Evolutionary conservation across 1,140 invertebrate genomes (phyloP).

Genomic region (Drosophila mauritiana): DNA sequence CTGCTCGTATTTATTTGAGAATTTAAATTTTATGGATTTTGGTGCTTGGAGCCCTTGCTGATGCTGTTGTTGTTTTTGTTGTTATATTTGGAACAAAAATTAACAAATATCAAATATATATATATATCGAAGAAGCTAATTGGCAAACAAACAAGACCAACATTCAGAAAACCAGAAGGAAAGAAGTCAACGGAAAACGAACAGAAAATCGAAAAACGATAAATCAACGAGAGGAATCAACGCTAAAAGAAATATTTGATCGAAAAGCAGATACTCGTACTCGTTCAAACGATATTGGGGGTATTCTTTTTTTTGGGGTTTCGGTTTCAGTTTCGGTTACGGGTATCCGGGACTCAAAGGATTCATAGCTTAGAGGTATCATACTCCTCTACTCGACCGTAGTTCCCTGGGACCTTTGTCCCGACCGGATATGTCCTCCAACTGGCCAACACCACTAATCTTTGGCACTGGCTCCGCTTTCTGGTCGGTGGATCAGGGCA

Average conservation of each 20-base stretch:
- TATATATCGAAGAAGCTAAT: slow-evolving; percentile 62
- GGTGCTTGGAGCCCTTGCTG: slow-evolving; percentile 69
- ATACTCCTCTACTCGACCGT: slow-evolving; percentile 6
- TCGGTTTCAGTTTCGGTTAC: background rate
- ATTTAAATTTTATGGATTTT: slow-evolving; percentile 48
- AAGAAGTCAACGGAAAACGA: slow-evolving; percentile 43
- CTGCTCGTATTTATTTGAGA: slow-evolving; percentile 43
- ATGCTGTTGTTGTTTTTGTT: slow-evolving; percentile 81
- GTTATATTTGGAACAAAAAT: slow-evolving; percentile 73
- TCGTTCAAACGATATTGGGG: slow-evolving; percentile 26
- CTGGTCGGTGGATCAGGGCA: slow-evolving; percentile 16
- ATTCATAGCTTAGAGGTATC: slow-evolving; percentile 14
- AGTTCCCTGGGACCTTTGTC: slow-evolving; percentile 14
- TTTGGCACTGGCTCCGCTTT: slow-evolving; percentile 5
- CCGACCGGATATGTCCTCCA: slow-evolving; percentile 10
- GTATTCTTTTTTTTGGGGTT: background rate
- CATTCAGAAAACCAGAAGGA: slow-evolving; percentile 61
- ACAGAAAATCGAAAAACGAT: slow-evolving; percentile 23
- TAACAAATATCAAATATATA: slow-evolving; percentile 55
- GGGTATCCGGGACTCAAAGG: slow-evolving; percentile 6
- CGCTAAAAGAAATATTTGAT: slow-evolving; percentile 47
- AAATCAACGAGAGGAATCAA: slow-evolving; percentile 40
- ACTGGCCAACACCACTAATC: slow-evolving; percentile 1
- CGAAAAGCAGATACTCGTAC: slow-evolving; percentile 52
- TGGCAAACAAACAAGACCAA: slow-evolving; percentile 75